These are phyloP conservation scores for Amitus sp. DNA, from an alignment of 2,888 invertebrate species.

Conservation along the genomic window DNA sequence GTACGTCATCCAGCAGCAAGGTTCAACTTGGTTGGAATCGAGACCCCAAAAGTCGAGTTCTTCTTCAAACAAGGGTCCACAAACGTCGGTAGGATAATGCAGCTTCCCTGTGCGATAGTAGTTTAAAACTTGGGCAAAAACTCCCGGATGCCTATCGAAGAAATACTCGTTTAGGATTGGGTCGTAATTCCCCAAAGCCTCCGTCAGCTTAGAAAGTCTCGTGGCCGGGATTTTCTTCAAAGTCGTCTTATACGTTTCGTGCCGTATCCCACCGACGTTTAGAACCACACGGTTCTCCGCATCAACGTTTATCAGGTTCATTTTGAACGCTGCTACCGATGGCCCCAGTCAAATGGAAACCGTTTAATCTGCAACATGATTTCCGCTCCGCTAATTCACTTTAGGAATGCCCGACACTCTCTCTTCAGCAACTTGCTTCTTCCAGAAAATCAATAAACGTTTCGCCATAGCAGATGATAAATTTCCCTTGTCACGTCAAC, in stretches of 20 bases:
- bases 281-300: conserved; percentile 57
- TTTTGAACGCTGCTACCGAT: conserved; percentile 67
- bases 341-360: conserved; percentile 52
- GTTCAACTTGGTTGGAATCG: conserved; percentile 99
- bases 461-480: neutral
- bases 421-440: neutral
- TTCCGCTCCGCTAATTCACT: neutral
- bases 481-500: neutral
- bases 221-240: conserved; percentile 98
- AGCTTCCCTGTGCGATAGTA: conserved; percentile 98
- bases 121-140: conserved; percentile 95
- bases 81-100: conserved; percentile 99
- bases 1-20: conserved; percentile 99
- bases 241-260: conserved; percentile 96
- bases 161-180: conserved; percentile 99
- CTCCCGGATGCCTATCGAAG: conserved; percentile 97
- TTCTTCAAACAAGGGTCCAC: conserved; percentile 98
- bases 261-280: conserved; percentile 92
- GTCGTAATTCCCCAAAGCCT: conserved; percentile 98
- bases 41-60: conserved; percentile 99
- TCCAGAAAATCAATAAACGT: neutral
- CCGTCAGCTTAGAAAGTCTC: conserved; percentile 90
- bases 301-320: conserved; percentile 86
- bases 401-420: too few species aligned
- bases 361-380: conserved; percentile 49